Evolutionary conservation across 1,140 invertebrate species (phyloP), one percentile per base, ranked within the genome.

Genomic region (Plutomurus gul): DNA sequence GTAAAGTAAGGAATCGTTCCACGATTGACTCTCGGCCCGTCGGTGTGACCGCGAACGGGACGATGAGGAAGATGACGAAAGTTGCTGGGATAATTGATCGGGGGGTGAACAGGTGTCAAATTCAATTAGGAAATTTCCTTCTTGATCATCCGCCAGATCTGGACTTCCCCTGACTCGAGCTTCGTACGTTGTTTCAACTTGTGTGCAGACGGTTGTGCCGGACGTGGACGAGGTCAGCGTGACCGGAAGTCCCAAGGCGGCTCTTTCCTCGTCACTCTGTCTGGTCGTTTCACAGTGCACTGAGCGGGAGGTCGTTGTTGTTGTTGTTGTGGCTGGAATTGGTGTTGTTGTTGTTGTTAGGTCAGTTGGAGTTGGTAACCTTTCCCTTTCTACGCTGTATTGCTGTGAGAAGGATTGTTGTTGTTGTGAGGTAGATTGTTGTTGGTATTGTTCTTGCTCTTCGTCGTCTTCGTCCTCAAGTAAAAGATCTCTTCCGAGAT

Each of bases 361-460:
- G n/a, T n/a, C n/a, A n/a, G 37, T 18, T 30, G 76, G 1, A 20
- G 20, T 18, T 8, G 36, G 10, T 71, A 22, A 18, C 1, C 13
- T n/a, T 16, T n/a, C 27, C n/a, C 75, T 43, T 76, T 77, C 79
- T 60, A 72, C 81, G 89, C 86, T 78, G 85, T 82, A 84, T 84
- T 86, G 84, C 87, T 88, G 84, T 86, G 87, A 84, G 88, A 87
- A 72, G 87, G 85, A 80, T 86, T 86, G 81, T 88, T 89, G 51
- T 89, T 89, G 16, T 88, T 87, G 85, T n/a, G n/a, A n/a, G n/a
- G n/a, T n/a, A n/a, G n/a, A n/a, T 91, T 89, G 22, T 89, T 89
- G 37, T 89, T 89, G 7, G 89, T 89, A 85, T 90, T 89, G 75
- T 85, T 60, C 39, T 75, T 78, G 20, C 4, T 79, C 80, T 25